Conservation (phyloP, 2,888 invertebrate species). For the Lepidocyrtinus sp. region DNA sequence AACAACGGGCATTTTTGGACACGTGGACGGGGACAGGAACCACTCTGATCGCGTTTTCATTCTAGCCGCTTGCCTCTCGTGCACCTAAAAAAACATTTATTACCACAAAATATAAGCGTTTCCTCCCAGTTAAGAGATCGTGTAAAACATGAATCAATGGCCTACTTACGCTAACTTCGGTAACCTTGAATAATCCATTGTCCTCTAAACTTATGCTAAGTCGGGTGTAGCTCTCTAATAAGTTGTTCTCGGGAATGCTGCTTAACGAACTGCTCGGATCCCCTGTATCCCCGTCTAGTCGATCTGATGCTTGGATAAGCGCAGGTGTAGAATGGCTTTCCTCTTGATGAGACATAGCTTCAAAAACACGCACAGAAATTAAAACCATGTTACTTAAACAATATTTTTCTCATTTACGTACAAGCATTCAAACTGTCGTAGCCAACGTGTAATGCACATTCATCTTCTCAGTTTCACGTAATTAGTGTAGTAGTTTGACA, state of each 20-base stretch:
- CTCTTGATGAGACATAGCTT: constrained; percentile 86
- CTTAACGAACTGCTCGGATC: constrained; percentile 80
- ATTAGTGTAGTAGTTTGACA: no score
- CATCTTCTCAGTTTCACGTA: no score
- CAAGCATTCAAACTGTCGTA: no score
- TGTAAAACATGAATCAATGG: neutral
- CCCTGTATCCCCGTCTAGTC: constrained; percentile 72
- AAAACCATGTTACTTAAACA: neutral
- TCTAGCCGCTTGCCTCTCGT: constrained; percentile 95
- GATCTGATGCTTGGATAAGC: constrained; percentile 78
- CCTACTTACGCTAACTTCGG: constrained; percentile 38
- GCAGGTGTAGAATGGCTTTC: constrained; percentile 93
- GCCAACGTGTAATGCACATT: no score
- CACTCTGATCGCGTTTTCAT: constrained; percentile 98
- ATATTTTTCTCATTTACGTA: no score
- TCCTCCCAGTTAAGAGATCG: constrained; percentile 20
- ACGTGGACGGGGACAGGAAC: constrained; percentile 84
- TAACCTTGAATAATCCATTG: constrained; percentile 82
- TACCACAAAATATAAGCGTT: no score
- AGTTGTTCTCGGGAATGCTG: constrained; percentile 88
- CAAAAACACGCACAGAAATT: constrained; percentile 62
- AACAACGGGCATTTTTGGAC: constrained; percentile 70
- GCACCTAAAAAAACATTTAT: constrained; percentile 78
- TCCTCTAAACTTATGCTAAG: constrained; percentile 91
- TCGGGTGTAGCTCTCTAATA: constrained; percentile 88